A percentile compares a stretch with the other conserved stretches of the same genome.
These are phyloP conservation scores for Maccullochella peelii DNA, from an alignment of 2,113 vertebrate genomes.

Conservation along the genomic window DNA sequence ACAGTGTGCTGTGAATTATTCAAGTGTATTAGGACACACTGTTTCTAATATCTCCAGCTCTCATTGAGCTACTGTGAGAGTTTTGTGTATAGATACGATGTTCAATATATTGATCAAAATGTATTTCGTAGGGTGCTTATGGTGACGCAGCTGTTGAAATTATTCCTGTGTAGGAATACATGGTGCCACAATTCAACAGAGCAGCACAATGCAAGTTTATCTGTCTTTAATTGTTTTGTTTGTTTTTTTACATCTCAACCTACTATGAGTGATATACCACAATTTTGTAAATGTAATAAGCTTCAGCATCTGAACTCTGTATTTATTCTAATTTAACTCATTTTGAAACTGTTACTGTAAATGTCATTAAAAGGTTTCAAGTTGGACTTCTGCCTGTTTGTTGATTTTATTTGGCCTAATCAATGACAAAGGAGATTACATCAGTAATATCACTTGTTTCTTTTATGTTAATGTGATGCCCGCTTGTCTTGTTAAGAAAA, in stretches of 20 bases:
- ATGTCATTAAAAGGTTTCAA: constrained; percentile 58
- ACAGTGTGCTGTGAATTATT: neutral
- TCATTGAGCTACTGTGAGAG: constrained; percentile 14
- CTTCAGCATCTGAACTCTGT: constrained; percentile 47
- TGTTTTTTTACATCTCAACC: neutral
- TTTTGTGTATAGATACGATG: neutral
- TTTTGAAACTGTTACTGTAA: constrained; percentile 52
- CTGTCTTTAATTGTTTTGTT: constrained; percentile 4
- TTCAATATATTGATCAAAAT: constrained; percentile 12
- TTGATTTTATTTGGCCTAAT: constrained; percentile 6
- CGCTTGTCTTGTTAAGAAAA: neutral
- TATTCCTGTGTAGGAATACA: constrained; percentile 29
- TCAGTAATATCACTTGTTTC: neutral
- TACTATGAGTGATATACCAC: constrained; percentile 3
- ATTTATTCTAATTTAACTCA: constrained; percentile 70
- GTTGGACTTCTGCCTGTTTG: neutral
- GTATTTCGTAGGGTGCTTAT: constrained; percentile 39
- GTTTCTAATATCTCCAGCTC: constrained; percentile 12
- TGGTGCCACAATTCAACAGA: constrained; percentile 15
- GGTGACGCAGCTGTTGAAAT: constrained; percentile 65
- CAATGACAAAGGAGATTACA: neutral
- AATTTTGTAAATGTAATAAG: constrained; percentile 44
- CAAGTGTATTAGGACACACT: neutral
- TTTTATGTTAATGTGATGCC: constrained; percentile 5
- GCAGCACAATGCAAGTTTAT: constrained; percentile 31